These are phyloP conservation scores for Leptura quadrifasciata DNA, from an alignment of 2,888 invertebrate genomes.

Conservation along the genomic window DNA sequence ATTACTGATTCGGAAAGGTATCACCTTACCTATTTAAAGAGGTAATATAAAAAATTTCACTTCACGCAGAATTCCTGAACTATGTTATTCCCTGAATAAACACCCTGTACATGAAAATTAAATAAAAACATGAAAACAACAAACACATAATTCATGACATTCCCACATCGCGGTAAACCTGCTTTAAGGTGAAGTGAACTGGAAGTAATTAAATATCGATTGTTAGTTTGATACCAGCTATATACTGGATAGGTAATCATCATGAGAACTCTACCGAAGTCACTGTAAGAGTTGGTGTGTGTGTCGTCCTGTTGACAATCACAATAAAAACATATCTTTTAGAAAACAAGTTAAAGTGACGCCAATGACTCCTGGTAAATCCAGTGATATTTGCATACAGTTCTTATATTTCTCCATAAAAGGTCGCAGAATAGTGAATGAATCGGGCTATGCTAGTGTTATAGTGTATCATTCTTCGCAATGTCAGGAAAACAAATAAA, in stretches of 20 bases:
- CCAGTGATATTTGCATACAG: constrained; percentile 56
- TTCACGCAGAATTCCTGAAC: no score
- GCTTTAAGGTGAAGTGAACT: constrained; percentile 14
- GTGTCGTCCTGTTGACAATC: constrained; percentile 5
- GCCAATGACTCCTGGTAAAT: constrained; percentile 58
- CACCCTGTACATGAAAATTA: background rate
- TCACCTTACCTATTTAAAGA: no score
- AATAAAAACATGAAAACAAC: constrained; percentile 20
- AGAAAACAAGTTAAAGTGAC: constrained; percentile 54
- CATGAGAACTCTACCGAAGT: background rate
- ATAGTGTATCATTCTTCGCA: background rate
- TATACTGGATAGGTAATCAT: constrained; percentile 12
- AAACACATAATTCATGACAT: constrained; percentile 35
- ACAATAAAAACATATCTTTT: constrained; percentile 15
- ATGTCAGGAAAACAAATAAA: constrained; percentile 40
- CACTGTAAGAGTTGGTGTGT: background rate
- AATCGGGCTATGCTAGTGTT: constrained; percentile 1
- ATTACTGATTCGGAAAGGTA: no score
- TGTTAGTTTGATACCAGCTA: constrained; percentile 21
- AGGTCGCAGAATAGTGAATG: constrained; percentile 9
- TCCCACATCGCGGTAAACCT: constrained; percentile 28
- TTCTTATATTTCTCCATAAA: constrained; percentile 13
- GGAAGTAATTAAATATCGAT: constrained; percentile 25
- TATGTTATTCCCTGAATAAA: no score
- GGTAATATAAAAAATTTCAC: no score